Conservation (phyloP, 2,888 invertebrate genomes). For the Cheilosia urbana region DNA sequence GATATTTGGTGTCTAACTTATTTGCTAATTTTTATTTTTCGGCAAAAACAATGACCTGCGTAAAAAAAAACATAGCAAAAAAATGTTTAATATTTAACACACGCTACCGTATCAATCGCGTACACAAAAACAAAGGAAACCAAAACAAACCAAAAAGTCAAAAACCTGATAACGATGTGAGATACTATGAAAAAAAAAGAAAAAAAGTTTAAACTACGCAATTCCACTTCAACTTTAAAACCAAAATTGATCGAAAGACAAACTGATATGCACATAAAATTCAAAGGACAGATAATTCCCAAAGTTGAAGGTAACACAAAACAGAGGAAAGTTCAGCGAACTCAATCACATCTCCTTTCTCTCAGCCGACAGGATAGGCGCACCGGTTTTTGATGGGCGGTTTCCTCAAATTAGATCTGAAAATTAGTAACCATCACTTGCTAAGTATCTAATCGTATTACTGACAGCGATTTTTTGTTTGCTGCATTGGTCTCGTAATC, state of each 20-base stretch:
- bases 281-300: conserved; percentile 17
- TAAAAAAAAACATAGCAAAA: background rate
- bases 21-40: background rate
- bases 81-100: conserved; percentile 48
- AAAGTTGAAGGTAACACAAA: background rate
- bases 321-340: conserved; percentile 40
- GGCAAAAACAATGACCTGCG: background rate
- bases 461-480: background rate
- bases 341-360: no score
- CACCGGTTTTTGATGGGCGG: background rate
- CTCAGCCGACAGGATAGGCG: background rate
- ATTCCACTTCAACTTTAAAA: conserved; percentile 30
- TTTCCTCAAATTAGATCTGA: conserved; percentile 13
- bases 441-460: conserved; percentile 54
- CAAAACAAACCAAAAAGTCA: conserved; percentile 28
- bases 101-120: conserved; percentile 40
- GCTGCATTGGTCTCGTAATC: conserved; percentile 3
- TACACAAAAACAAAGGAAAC: background rate
- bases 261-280: conserved; percentile 2
- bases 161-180: conserved; percentile 61
- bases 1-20: conserved; percentile 4
- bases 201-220: conserved; percentile 19
- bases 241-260: background rate
- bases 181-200: conserved; percentile 1
- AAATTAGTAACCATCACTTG: conserved; percentile 13